Evolutionary conservation across 2,888 invertebrate genomes (phyloP).

Genomic region (Morpho deidamia): DNA sequence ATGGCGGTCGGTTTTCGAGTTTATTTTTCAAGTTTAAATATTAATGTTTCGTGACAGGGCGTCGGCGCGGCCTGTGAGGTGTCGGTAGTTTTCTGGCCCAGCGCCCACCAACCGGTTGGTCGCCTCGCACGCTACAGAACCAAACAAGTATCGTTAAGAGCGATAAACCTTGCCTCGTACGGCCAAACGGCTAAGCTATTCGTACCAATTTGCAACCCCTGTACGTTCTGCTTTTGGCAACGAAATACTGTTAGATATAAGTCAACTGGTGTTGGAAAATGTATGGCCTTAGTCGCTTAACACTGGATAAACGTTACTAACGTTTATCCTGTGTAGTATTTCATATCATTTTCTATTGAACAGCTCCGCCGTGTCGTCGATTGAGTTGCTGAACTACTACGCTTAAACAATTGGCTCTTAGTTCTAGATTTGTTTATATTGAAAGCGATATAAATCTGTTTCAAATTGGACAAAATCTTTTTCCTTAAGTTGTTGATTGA

Average conservation of each 20-base stretch:
- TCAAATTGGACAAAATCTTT: too few species aligned
- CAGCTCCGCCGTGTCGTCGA: background rate
- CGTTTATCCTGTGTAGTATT: background rate
- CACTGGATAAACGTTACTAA: too few species aligned
- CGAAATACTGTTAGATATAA: constrained; percentile 17
- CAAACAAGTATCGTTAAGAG: constrained; percentile 61
- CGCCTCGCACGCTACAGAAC: constrained; percentile 59
- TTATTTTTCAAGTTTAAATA: constrained; percentile 62
- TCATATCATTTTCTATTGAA: too few species aligned
- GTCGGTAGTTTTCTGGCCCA: constrained; percentile 75
- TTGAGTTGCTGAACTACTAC: too few species aligned
- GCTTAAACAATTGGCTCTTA: too few species aligned
- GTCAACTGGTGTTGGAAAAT: background rate
- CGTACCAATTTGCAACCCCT: constrained; percentile 60
- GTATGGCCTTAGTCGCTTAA: constrained; percentile 22
- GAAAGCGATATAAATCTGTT: too few species aligned
- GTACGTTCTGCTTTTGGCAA: constrained; percentile 39
- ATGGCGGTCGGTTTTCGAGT: constrained; percentile 53
- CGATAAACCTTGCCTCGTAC: constrained; percentile 66
- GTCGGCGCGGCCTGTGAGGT: constrained; percentile 57
- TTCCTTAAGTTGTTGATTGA: too few species aligned
- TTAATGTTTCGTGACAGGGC: constrained; percentile 75
- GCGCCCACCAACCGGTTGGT: constrained; percentile 70
- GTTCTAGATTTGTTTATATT: too few species aligned
- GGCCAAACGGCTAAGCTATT: constrained; percentile 61